Conservation (phyloP, 2,113 vertebrate species). For the Pterocles gutturalis region DNA sequence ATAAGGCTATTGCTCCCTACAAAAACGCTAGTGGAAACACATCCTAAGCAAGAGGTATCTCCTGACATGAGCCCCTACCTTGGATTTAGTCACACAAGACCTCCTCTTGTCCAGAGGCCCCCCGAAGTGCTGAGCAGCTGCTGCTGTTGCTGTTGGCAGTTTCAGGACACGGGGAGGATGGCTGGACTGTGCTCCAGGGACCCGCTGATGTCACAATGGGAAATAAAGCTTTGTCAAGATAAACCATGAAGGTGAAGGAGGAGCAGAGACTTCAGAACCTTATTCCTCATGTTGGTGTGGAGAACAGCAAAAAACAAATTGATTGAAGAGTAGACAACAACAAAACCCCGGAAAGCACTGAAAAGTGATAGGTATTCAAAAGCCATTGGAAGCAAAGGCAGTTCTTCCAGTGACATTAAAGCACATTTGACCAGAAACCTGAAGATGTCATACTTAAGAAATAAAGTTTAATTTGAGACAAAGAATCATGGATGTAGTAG, state of each 20-base stretch:
- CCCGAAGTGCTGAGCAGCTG: not conserved
- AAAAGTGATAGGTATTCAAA: not conserved
- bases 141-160: not conserved
- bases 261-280: not conserved
- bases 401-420: not conserved
- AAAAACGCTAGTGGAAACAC: not conserved
- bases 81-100: not conserved
- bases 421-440: not conserved
- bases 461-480: not conserved
- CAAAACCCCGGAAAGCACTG: not conserved
- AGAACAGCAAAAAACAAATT: not conserved
- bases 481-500: not conserved
- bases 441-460: not conserved
- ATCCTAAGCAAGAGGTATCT: not conserved
- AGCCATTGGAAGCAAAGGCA: not conserved
- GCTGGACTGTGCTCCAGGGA: not conserved
- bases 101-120: not conserved
- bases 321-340: not conserved
- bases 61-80: not conserved
- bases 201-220: not conserved
- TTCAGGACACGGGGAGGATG: not conserved
- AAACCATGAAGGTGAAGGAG: not conserved
- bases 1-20: not conserved
- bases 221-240: not conserved
- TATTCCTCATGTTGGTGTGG: not conserved